Evolutionary conservation across 2,888 invertebrate genomes (phyloP).

Genomic region (Drosophila hamatofila): DNA sequence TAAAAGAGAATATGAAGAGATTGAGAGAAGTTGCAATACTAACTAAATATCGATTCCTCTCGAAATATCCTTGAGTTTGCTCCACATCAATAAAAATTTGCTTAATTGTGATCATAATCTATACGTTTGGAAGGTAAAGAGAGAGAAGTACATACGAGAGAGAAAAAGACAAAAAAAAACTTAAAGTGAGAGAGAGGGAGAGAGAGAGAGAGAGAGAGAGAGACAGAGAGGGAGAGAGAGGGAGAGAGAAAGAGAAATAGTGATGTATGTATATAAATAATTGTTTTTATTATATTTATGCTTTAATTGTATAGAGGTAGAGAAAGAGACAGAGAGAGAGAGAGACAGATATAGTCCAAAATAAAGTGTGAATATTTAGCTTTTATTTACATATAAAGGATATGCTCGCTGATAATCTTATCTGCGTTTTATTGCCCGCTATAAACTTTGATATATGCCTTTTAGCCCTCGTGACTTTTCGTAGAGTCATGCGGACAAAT

Average conservation of each 20-base stretch:
- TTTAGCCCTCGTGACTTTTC: not conserved
- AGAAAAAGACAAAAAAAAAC: not conserved
- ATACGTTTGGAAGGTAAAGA: too few relatives aligned
- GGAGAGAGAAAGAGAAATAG: not conserved
- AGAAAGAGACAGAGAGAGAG: not conserved
- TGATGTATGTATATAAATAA: too few relatives aligned
- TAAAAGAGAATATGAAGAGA: too few relatives aligned
- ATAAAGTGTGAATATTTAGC: not conserved
- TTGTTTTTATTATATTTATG: too few relatives aligned
- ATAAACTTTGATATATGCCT: not conserved
- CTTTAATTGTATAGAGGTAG: too few relatives aligned
- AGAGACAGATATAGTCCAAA: too few relatives aligned
- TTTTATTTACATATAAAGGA: not conserved
- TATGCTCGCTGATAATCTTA: slow-evolving; percentile 4
- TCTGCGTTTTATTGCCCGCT: slow-evolving; percentile 4
- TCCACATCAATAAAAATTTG: too few relatives aligned
- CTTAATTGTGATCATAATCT: too few relatives aligned
- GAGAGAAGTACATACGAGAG: too few relatives aligned
- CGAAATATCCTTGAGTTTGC: too few relatives aligned
- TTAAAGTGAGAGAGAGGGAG: not conserved
- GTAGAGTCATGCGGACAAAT: slow-evolving; percentile 28
- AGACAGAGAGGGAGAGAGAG: not conserved
- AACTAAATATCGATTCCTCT: too few relatives aligned
- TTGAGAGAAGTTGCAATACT: too few relatives aligned
- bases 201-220: not conserved